Conservation (phyloP, 2,797 vertebrate species). For the Chelmon rostratus region DNA sequence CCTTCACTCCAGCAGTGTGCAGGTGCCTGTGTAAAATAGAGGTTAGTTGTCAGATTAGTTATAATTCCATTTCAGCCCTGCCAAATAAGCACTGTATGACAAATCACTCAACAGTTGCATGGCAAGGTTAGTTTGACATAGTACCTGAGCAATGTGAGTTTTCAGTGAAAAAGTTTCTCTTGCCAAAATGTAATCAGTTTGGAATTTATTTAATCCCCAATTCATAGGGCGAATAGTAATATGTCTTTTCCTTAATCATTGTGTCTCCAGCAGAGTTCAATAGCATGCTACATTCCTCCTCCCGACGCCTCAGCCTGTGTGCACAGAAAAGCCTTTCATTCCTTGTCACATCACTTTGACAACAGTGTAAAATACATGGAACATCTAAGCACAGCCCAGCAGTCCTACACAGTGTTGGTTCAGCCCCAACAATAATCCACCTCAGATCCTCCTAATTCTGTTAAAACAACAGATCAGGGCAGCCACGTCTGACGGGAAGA, state of each 20-base stretch:
- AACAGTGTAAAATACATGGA: conserved; percentile 80
- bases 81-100: conserved; percentile 56
- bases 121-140: conserved; percentile 56
- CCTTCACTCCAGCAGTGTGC: conserved; percentile 34
- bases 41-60: conserved; percentile 69
- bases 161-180: conserved; percentile 64
- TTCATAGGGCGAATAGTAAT: conserved; percentile 80
- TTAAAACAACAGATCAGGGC: conserved; percentile 81
- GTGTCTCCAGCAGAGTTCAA: conserved; percentile 79
- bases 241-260: conserved; percentile 79
- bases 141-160: conserved; percentile 49
- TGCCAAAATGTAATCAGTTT: conserved; percentile 82
- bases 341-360: conserved; percentile 77
- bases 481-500: conserved; percentile 73
- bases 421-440: conserved; percentile 77
- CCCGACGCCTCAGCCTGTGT: conserved; percentile 72
- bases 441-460: conserved; percentile 80
- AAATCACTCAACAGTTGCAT: conserved; percentile 68
- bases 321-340: conserved; percentile 84
- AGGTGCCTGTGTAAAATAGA: conserved; percentile 61
- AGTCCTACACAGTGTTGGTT: conserved; percentile 71
- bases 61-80: conserved; percentile 53
- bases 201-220: conserved; percentile 84
- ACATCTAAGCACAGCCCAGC: conserved; percentile 76
- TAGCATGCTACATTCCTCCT: conserved; percentile 74